Percentiles rank a stretch among this genome's conserved stretches.
phyloP scores from a whole-genome alignment of 2,888 invertebrate genomes.

The Chrysomela aeneicollis region DNA sequence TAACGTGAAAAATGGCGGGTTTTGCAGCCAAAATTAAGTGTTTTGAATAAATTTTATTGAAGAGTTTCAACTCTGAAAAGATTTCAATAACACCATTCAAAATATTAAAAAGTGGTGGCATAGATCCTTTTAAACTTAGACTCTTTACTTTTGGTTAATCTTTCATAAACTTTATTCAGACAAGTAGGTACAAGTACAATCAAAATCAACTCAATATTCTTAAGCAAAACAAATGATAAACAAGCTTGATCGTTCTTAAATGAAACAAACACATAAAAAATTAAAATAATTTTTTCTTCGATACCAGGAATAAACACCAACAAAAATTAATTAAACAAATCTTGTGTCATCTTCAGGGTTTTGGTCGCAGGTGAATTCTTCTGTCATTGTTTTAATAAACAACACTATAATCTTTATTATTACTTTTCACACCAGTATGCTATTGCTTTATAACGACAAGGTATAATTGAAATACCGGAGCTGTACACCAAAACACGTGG shows the following conservation, averaged over 20 bases:
- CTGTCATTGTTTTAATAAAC: constrained; percentile 18
- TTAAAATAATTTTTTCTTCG: no score
- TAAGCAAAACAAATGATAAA: no score
- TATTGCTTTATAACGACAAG: constrained; percentile 10
- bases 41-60: constrained; percentile 22
- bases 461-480: constrained; percentile 8
- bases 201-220: no score
- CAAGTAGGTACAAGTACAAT: no score
- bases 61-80: constrained; percentile 21
- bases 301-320: no score
- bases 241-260: no score
- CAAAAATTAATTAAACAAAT: constrained; percentile 24
- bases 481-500: constrained; percentile 11
- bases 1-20: constrained; percentile 19
- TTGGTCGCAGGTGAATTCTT: constrained; percentile 22
- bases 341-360: constrained; percentile 30
- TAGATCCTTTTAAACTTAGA: no score
- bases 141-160: constrained; percentile 11
- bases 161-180: constrained; percentile 2
- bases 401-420: constrained; percentile 5
- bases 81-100: no score
- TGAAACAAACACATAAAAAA: no score
- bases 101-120: no score
- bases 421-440: constrained; percentile 6
- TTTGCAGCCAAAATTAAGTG: constrained; percentile 25